Evolutionary conservation across 2,113 vertebrate genomes (phyloP).

Genomic region (Erythrocercus mccallii): DNA sequence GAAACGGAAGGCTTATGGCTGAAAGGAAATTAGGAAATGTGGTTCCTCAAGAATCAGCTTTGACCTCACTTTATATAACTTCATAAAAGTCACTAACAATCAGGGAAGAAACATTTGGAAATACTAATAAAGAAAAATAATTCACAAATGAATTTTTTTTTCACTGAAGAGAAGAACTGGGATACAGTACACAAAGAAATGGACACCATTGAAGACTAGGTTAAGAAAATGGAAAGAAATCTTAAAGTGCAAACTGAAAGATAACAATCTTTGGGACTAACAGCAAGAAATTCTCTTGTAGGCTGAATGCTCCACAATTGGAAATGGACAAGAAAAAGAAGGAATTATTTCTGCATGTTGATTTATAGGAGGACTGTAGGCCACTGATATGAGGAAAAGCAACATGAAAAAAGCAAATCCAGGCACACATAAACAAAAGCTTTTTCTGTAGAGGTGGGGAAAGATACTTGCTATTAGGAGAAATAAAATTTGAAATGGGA

Average conservation of each 20-base stretch:
- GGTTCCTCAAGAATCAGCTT: background rate
- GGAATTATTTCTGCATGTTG: background rate
- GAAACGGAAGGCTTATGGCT: background rate
- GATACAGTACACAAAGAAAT: background rate
- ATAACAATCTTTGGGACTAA: background rate
- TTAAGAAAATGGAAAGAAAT: background rate
- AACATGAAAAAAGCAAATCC: background rate
- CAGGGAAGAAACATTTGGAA: background rate
- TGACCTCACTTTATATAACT: background rate
- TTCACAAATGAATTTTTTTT: background rate
- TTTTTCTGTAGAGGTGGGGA: background rate
- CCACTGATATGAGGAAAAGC: background rate
- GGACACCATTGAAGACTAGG: background rate
- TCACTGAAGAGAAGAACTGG: background rate
- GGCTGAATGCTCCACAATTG: background rate
- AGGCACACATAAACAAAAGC: background rate
- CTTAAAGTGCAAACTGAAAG: background rate
- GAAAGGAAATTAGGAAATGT: background rate
- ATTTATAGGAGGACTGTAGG: background rate
- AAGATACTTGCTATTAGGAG: background rate
- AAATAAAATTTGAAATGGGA: background rate
- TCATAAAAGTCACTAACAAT: background rate
- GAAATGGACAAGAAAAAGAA: background rate
- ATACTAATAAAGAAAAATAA: background rate
- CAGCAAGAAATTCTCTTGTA: background rate